Conservation (phyloP, 2,797 vertebrate species). For the Clarias platycephalus region DNA sequence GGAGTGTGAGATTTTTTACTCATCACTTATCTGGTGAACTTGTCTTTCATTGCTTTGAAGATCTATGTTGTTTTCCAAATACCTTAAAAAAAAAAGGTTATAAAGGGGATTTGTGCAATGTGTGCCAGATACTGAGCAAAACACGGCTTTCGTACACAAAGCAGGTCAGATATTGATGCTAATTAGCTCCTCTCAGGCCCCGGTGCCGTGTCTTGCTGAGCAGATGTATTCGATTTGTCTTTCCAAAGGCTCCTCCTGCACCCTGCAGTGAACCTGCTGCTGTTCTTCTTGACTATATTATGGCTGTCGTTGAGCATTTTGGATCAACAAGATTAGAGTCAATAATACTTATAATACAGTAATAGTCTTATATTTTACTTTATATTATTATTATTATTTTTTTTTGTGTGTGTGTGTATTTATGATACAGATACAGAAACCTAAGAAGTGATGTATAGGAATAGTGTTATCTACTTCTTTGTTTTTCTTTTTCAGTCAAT, state of each 20-base stretch:
- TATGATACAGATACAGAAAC: neutral
- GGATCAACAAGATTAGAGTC: neutral
- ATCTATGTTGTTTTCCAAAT: neutral
- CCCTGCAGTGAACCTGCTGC: slow-evolving; percentile 55
- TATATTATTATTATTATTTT: too few relatives aligned
- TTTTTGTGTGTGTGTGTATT: neutral
- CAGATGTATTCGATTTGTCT: slow-evolving; percentile 57
- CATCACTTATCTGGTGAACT: neutral
- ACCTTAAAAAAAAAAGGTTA: neutral
- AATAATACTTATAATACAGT: neutral
- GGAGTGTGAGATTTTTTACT: slow-evolving; percentile 1
- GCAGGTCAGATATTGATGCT: slow-evolving; percentile 44
- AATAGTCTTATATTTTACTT: neutral
- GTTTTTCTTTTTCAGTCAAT: neutral
- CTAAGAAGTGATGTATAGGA: neutral
- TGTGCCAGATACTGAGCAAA: slow-evolving; percentile 2
- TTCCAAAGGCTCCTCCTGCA: slow-evolving; percentile 37
- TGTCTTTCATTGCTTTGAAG: neutral
- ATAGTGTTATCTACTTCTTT: neutral
- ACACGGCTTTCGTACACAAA: slow-evolving; percentile 1
- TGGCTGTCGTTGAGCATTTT: neutral
- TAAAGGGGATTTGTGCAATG: neutral
- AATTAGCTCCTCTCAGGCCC: slow-evolving; percentile 41
- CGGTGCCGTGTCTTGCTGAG: slow-evolving; percentile 46
- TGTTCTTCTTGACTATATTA: slow-evolving; percentile 28